Conservation (phyloP, 2,888 invertebrate genomes). For the Agriopis aurantiaria region DNA sequence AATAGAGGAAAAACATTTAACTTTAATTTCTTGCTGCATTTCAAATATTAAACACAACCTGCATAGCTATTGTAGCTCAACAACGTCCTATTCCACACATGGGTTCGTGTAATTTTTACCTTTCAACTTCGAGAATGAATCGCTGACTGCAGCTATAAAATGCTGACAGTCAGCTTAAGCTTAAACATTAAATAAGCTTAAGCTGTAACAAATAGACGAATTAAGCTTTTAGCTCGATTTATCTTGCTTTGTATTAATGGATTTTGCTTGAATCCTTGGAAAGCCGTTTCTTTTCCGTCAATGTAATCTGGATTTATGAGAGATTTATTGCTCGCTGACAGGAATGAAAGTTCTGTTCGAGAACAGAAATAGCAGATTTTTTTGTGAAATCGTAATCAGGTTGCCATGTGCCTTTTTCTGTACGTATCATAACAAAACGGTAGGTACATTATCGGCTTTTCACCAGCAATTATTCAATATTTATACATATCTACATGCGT, state of each 20-base stretch:
- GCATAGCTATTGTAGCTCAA: too few species aligned
- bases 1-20: too few species aligned
- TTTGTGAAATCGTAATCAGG: background rate
- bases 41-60: too few species aligned
- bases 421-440: too few species aligned
- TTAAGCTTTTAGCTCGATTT: constrained; percentile 37
- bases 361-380: background rate
- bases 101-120: too few species aligned
- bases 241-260: constrained; percentile 41
- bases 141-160: constrained; percentile 12
- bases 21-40: too few species aligned
- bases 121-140: background rate
- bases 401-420: too few species aligned
- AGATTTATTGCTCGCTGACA: constrained; percentile 23
- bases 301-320: constrained; percentile 33
- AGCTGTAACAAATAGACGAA: constrained; percentile 24
- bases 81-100: too few species aligned
- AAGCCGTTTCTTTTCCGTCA: constrained; percentile 27
- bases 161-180: constrained; percentile 29
- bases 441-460: too few species aligned
- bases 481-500: too few species aligned
- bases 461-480: too few species aligned
- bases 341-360: background rate
- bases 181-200: constrained; percentile 29
- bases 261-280: constrained; percentile 28